Conservation (phyloP, 2,113 vertebrate species). For the Eudyptes chrysolophus region DNA sequence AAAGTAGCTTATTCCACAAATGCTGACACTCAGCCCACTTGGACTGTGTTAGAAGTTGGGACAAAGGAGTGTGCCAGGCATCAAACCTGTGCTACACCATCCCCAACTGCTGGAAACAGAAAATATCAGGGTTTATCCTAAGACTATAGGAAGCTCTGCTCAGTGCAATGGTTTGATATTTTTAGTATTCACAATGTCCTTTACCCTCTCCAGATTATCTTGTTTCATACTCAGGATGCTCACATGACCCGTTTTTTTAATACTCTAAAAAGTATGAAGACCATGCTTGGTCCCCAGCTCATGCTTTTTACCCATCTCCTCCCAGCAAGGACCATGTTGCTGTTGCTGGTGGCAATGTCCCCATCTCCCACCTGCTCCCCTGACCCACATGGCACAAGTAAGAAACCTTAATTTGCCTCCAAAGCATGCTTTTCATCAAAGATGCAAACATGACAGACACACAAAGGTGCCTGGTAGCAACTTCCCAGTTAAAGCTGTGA, state of each 20-base stretch:
- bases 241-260: rapidly evolving
- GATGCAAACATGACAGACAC: not conserved
- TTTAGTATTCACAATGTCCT: not conserved
- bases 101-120: not conserved
- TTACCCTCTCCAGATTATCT: not conserved
- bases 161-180: not conserved
- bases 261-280: not conserved
- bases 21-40: not conserved
- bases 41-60: not conserved
- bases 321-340: not conserved
- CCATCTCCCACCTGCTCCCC: not conserved
- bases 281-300: not conserved
- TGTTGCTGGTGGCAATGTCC: not conserved
- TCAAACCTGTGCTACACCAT: not conserved
- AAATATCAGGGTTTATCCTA: rapidly evolving
- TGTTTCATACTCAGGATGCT: not conserved
- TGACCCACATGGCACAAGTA: not conserved
- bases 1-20: not conserved
- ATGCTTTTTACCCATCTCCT: not conserved
- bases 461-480: not conserved
- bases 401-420: not conserved
- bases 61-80: not conserved
- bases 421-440: not conserved
- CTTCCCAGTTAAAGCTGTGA: not conserved
- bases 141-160: not conserved